Evolutionary conservation across 2,888 invertebrate genomes (phyloP), one percentile per base, ranked within the genome.

Genomic region (Gymnosoma rotundatum): DNA sequence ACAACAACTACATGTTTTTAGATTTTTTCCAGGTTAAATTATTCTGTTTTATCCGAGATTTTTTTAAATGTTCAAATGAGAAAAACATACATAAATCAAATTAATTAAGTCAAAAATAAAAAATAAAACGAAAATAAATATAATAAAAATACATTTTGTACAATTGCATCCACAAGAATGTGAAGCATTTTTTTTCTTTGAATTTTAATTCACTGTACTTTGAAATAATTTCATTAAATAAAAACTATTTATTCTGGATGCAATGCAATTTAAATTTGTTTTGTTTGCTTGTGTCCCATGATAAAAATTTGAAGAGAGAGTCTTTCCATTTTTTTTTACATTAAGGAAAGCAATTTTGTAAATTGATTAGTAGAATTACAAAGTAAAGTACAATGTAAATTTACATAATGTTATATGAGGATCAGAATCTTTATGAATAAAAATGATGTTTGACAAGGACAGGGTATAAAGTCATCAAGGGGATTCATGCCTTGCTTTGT

Each of bases 211-310:
- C 14, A 52, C 20, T 63, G 42, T 58, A 58, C 50, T 75, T 50
- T 75, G 66, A 38, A 66, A 12, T 38, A 66, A 75, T 66, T 58
- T 58, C 20, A 58, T 66, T 66, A 36, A 54, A 54, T n/a, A 21
- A 50, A n/a, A 50, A 63, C 54, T 25, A 74, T 58, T 58, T 32
- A 20, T 32, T 32, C 1, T 4, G 18, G 58, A 45, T 7, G 52
- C n/a, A 18, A 45, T 12, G 14, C 14, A 38, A 38, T 38, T 38
- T 4, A 38, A 38, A 7, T 38, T 38, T 38, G 7, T 38, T 38
- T 45, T 45, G 25, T 21, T 48, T 21, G 8, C 7, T 8, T 38
- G 38, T 32, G 25, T 45, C 14, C 18, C 63, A 45, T 16, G 7
- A 10, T 45, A 42, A 42, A 42, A n/a, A n/a, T n/a, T n/a, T n/a